phyloP scores from a whole-genome alignment of 2,888 invertebrate genomes.

The Nephrotoma guestfalica region DNA sequence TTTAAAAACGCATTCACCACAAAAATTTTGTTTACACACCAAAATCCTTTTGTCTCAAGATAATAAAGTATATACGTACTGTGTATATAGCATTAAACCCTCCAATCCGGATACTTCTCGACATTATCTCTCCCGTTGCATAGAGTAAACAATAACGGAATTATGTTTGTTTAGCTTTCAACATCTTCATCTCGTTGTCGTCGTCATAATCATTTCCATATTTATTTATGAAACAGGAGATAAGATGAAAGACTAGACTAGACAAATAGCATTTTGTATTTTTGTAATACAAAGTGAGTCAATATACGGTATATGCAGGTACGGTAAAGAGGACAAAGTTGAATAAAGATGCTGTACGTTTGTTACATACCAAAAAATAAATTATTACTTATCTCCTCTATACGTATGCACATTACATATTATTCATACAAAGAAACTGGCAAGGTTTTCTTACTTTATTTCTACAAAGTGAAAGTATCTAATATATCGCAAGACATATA shows the following conservation, averaged over 20 bases:
- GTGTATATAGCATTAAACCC: not conserved
- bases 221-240: not conserved
- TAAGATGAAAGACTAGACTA: not conserved
- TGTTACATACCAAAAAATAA: not conserved
- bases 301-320: not conserved
- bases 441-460: not conserved
- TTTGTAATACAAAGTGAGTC: not conserved
- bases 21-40: not conserved
- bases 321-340: not conserved
- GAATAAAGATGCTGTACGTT: not conserved
- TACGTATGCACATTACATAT: not conserved
- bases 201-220: not conserved
- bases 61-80: not conserved
- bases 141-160: no score
- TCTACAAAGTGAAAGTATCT: not conserved
- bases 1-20: not conserved
- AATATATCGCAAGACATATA: not conserved
- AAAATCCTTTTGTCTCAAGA: not conserved
- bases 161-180: not conserved
- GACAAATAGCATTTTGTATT: not conserved
- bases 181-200: not conserved
- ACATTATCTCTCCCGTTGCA: not conserved
- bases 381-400: not conserved
- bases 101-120: not conserved
- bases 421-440: not conserved